Evolutionary conservation across 2,113 vertebrate genomes (phyloP).

Genomic region (Amia ocellicauda): DNA sequence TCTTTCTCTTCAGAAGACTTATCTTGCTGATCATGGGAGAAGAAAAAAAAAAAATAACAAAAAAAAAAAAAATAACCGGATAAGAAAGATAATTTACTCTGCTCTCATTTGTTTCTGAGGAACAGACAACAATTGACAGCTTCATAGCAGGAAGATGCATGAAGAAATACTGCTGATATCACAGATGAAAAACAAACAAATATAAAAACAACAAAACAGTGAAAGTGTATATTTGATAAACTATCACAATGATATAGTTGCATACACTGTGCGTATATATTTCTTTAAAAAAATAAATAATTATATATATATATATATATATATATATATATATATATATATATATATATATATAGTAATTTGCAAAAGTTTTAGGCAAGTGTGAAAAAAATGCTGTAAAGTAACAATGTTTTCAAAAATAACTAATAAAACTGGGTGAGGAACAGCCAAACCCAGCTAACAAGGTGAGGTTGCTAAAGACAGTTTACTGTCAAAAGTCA

Average conservation of each 20-base stretch:
- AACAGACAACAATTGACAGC: constrained; percentile 53
- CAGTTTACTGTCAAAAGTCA: too few relatives aligned
- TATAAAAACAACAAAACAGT: constrained; percentile 44
- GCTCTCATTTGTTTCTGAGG: constrained; percentile 64
- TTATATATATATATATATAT: constrained; percentile 15
- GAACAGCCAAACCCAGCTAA: too few relatives aligned
- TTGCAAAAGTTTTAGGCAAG: too few relatives aligned
- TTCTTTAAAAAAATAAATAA: constrained; percentile 10
- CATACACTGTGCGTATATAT: too few relatives aligned
- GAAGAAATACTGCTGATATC: constrained; percentile 48
- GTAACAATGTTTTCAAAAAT: too few relatives aligned
- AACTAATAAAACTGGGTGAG: too few relatives aligned
- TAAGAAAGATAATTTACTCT: constrained; percentile 63
- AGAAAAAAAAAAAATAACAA: constrained; percentile 41
- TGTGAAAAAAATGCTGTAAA: too few relatives aligned
- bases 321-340: too few relatives aligned
- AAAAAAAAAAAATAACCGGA: constrained; percentile 61
- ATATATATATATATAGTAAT: too few relatives aligned
- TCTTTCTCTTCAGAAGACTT: constrained; percentile 65
- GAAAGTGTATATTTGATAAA: constrained; percentile 38
- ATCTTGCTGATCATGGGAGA: constrained; percentile 64
- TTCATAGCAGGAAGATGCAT: constrained; percentile 50
- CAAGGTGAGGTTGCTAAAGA: too few relatives aligned
- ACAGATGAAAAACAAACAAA: constrained; percentile 48
- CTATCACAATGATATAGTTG: too few relatives aligned